These are phyloP conservation scores for Excalfactoria chinensis DNA, from an alignment of 2,113 vertebrate genomes.

Conservation along the genomic window DNA sequence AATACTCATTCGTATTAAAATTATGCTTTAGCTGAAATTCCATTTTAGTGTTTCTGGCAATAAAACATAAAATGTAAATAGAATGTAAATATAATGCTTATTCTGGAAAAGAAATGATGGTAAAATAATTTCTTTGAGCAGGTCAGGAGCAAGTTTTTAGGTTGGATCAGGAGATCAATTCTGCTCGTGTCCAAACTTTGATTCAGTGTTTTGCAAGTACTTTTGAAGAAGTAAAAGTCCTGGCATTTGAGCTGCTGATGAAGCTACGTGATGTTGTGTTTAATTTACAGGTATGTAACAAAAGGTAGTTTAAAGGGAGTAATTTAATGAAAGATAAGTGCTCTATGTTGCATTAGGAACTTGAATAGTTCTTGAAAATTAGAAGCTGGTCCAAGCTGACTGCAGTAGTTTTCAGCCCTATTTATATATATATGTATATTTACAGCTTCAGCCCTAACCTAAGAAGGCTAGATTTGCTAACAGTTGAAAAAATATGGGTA, in stretches of 20 bases:
- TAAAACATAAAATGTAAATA: background rate
- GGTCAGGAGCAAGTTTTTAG: constrained; percentile 78
- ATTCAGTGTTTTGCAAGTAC: constrained; percentile 90
- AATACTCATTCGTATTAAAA: background rate
- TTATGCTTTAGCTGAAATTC: background rate
- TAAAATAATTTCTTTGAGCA: constrained; percentile 45
- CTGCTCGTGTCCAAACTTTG: constrained; percentile 81
- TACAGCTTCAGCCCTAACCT: background rate
- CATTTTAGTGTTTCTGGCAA: background rate
- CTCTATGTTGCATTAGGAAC: background rate
- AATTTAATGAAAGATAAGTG: background rate
- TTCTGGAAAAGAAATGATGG: background rate
- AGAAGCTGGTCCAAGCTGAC: accelerated
- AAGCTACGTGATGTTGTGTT: constrained; percentile 81
- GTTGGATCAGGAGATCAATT: constrained; percentile 82
- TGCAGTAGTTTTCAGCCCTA: background rate
- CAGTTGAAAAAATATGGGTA: background rate
- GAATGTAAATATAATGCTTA: background rate
- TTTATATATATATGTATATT: background rate
- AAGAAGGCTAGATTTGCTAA: background rate
- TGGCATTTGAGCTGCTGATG: constrained; percentile 85
- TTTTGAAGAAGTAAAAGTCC: constrained; percentile 93
- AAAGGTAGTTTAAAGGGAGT: background rate
- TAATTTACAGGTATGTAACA: constrained; percentile 83
- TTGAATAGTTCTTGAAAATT: background rate